Base-by-base conservation (phyloP, 2,888 invertebrate species). In the Agrochola litura region DNA sequence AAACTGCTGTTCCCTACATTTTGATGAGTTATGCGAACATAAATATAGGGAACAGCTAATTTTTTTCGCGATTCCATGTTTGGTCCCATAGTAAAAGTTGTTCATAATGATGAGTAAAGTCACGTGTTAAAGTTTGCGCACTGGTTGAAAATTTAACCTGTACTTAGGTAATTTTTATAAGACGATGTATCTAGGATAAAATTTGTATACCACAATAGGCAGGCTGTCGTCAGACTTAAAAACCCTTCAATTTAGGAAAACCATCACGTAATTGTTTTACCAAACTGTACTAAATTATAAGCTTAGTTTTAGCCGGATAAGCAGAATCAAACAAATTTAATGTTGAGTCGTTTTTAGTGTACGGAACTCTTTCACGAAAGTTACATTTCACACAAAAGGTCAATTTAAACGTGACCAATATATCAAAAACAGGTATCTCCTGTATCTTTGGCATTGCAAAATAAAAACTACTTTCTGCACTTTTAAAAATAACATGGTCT, bases 401-500 rank as follows among this genome's bases (percentile, higher is more conserved):
- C 56, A 67, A 43, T 67, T 61, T 49, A 56, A 73, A 64, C 58
- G 46, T 49, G 56, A 58, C 60, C 56, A 74, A 66, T 75, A 61
- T 68, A 37, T 37, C 3, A 10, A 46, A 77, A 77, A 78, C 88
- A 75, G 76, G 86, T 83, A 66, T 65, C 14, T 52, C 79, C 56
- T 41, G 61, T 71, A 68, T 72, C 73, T 66, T 71, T 43, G 30
- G 25, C 54, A 68, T 71, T 75, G 63, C 74, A 54, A 75, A 70
- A 78, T 74, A 73, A 63, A 70, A 86, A 77, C 77, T 61, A 71
- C 86, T 88, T 86, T 83, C 66, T 72, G 64, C 30, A 64, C 4
- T 66, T 68, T 76, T 81, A 69, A 76, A 77, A 82, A 73, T 70
- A 76, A 67, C 68, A 19, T 49, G 37, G 6, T n/a, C 25, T 54